phyloP scores from a whole-genome alignment of 2,797 vertebrate species.

The Myiothlypis coronata region DNA sequence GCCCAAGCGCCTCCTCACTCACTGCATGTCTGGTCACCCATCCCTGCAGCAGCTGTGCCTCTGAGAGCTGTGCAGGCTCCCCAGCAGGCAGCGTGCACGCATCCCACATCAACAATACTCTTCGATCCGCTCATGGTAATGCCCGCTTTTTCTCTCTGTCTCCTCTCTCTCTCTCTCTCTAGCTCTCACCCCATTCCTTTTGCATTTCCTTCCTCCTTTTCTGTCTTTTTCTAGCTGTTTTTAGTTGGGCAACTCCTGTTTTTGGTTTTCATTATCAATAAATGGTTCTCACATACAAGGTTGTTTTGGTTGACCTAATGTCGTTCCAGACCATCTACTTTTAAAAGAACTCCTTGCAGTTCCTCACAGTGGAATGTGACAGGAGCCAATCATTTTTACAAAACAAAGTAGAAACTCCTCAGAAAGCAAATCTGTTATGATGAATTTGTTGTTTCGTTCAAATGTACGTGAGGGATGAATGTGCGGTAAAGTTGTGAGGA shows the following conservation, averaged over 20 bases:
- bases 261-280: neutral
- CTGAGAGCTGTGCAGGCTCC: neutral
- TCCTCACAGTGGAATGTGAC: neutral
- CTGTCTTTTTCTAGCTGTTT: neutral
- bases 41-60: accelerated
- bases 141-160: neutral
- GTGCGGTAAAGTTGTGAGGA: neutral
- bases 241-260: neutral
- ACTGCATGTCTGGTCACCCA: no score
- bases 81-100: neutral
- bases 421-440: neutral
- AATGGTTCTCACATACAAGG: neutral
- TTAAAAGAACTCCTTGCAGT: neutral
- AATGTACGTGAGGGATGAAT: neutral
- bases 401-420: neutral
- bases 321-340: neutral
- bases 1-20: accelerated
- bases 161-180: neutral
- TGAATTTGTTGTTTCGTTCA: neutral
- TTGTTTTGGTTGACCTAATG: neutral
- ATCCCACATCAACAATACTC: accelerated
- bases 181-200: neutral
- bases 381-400: neutral
- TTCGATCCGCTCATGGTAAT: accelerated
- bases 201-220: neutral